Percentiles rank a stretch among this genome's conserved stretches.
Conservation (phyloP, 2,888 invertebrate genomes). For the Digitonthophagus gazella region DNA sequence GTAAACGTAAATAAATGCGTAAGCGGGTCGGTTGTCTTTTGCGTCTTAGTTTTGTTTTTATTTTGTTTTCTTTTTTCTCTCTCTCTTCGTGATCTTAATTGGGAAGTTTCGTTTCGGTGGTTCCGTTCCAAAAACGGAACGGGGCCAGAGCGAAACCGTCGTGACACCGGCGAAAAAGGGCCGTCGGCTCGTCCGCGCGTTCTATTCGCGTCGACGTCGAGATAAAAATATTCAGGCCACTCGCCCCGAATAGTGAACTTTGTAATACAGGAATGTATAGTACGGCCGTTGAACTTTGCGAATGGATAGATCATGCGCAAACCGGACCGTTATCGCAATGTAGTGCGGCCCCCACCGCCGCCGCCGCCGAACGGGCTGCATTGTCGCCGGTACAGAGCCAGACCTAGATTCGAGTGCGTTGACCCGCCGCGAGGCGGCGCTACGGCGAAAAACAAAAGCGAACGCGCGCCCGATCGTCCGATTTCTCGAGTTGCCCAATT, state of each 20-base stretch:
- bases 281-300: conserved; percentile 38
- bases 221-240: conserved; percentile 40
- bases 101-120: conserved; percentile 4
- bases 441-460: conserved; percentile 34
- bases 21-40: background rate
- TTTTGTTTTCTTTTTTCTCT: too few species aligned
- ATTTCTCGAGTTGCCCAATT: conserved; percentile 10
- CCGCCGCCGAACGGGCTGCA: conserved; percentile 18
- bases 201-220: conserved; percentile 35
- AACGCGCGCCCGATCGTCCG: conserved; percentile 22
- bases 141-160: conserved; percentile 11
- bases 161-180: conserved; percentile 29
- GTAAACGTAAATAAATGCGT: background rate
- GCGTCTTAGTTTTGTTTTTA: background rate
- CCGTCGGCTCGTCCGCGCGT: conserved; percentile 17
- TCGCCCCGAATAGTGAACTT: conserved; percentile 39
- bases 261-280: conserved; percentile 39
- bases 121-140: conserved; percentile 6
- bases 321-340: conserved; percentile 38
- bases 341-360: conserved; percentile 36
- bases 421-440: conserved; percentile 32
- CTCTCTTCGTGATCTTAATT: too few species aligned
- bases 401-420: conserved; percentile 40
- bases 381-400: conserved; percentile 34
- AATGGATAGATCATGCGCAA: conserved; percentile 37